phyloP scores from a whole-genome alignment of 2,888 invertebrate genomes.

The Agrochola lychnidis region DNA sequence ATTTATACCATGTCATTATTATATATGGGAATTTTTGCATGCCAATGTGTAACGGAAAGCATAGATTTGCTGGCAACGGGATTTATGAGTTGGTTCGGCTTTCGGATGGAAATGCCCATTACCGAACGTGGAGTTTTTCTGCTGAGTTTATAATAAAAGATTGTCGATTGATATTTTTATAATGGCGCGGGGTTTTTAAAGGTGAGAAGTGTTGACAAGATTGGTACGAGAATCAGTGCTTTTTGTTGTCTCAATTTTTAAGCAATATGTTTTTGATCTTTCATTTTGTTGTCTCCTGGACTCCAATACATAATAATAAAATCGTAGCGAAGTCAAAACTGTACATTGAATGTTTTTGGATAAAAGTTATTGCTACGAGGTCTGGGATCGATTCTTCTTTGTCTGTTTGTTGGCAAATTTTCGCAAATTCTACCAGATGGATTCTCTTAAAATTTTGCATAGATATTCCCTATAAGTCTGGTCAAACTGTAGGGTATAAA shows the following conservation, averaged over 20 bases:
- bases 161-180: slow-evolving; percentile 11
- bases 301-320: too few species aligned
- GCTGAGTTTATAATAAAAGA: slow-evolving; percentile 4
- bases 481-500: too few species aligned
- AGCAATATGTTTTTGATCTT: not conserved
- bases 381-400: too few species aligned
- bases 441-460: too few species aligned
- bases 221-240: not conserved
- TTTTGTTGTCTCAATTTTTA: not conserved
- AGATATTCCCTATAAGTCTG: too few species aligned
- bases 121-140: slow-evolving; percentile 11
- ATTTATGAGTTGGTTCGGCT: slow-evolving; percentile 48
- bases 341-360: too few species aligned
- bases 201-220: not conserved
- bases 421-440: too few species aligned
- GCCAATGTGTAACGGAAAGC: slow-evolving; percentile 53
- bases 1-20: slow-evolving; percentile 64
- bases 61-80: slow-evolving; percentile 46
- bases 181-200: not conserved
- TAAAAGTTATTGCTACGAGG: too few species aligned
- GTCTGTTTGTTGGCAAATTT: too few species aligned
- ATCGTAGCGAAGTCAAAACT: too few species aligned
- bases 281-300: not conserved
- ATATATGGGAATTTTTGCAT: slow-evolving; percentile 55
- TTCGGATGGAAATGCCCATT: slow-evolving; percentile 28